Evolutionary conservation across 2,888 invertebrate species (phyloP).

Genomic region (Pandemis heparana): DNA sequence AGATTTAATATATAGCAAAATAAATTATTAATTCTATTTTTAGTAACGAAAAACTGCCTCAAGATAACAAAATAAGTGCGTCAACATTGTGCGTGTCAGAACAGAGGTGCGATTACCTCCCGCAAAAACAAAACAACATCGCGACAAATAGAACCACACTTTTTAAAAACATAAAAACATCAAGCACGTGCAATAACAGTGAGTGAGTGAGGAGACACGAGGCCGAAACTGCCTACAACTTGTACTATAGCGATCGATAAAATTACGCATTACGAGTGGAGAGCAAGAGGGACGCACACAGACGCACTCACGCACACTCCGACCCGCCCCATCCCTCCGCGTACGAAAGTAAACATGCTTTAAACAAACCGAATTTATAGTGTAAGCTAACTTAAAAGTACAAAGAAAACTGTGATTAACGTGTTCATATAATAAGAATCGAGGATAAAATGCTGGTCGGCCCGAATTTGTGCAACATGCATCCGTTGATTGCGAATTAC

Average conservation of each 20-base stretch:
- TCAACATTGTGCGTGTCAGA: conserved; percentile 14
- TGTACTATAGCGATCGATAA: conserved; percentile 84
- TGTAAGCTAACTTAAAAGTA: conserved; percentile 72
- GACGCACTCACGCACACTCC: conserved; percentile 61
- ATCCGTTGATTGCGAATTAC: conserved; percentile 72
- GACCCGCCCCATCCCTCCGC: conserved; percentile 60
- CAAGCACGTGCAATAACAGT: conserved; percentile 55
- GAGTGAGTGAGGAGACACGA: conserved; percentile 69
- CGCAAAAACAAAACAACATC: conserved; percentile 45
- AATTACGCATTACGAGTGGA: conserved; percentile 82
- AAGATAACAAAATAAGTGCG: conserved; percentile 14
- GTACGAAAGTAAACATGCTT: conserved; percentile 79
- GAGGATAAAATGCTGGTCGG: conserved; percentile 69
- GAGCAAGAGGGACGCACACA: conserved; percentile 62
- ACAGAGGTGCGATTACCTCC: neutral
- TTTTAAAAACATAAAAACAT: conserved; percentile 22
- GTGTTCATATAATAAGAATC: conserved; percentile 60
- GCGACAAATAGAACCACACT: conserved; percentile 56
- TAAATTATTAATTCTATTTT: conserved; percentile 7
- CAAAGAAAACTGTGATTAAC: conserved; percentile 76
- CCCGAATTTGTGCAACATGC: conserved; percentile 69
- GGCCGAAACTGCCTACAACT: conserved; percentile 67
- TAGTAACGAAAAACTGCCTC: neutral
- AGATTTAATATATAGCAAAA: neutral
- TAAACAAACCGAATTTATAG: conserved; percentile 85